Evolutionary conservation across 2,113 vertebrate genomes (phyloP).

Genomic region (Eidolon helvum): DNA sequence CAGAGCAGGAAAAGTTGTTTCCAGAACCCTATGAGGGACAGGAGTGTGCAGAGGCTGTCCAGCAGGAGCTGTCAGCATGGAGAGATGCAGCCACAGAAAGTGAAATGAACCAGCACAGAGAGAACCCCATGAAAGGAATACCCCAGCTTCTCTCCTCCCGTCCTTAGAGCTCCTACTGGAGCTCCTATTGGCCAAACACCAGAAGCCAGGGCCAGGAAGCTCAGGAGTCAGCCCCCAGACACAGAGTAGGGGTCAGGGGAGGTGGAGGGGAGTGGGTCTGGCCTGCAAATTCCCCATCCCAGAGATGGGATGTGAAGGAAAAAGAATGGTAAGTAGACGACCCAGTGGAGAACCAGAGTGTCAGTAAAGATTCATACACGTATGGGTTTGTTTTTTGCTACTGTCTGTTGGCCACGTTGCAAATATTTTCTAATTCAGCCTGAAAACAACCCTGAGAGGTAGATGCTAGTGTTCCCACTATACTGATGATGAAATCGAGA

Average conservation of each 20-base stretch:
- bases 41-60: not conserved
- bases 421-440: not conserved
- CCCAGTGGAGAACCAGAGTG: not conserved
- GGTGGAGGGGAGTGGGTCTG: accelerated
- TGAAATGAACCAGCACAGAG: not conserved
- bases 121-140: not conserved
- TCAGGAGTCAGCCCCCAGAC: not conserved
- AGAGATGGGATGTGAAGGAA: not conserved
- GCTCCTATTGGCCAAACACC: not conserved
- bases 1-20: not conserved
- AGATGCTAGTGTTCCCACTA: not conserved
- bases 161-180: not conserved
- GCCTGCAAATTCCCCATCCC: not conserved
- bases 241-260: not conserved
- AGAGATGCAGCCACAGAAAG: not conserved
- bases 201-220: not conserved
- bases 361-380: accelerated
- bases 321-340: no score
- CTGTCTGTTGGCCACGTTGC: not conserved
- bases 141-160: not conserved
- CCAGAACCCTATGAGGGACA: not conserved
- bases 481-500: not conserved
- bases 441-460: not conserved
- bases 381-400: not conserved
- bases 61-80: accelerated